phyloP scores from a whole-genome alignment of 2,797 vertebrate species.

The Notamacropus eugenii region DNA sequence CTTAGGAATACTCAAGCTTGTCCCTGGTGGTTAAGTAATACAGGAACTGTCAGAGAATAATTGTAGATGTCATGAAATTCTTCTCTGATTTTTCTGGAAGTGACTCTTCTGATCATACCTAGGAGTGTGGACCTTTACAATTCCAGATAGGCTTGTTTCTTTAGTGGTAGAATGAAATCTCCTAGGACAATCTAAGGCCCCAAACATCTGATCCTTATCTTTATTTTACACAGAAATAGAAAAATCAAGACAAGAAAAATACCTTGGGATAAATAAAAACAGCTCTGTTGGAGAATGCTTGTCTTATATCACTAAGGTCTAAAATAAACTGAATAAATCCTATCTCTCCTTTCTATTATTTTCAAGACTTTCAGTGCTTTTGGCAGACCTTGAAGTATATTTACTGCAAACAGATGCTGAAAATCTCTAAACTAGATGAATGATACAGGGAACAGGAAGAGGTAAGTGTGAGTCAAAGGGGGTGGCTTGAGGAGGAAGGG shows the following conservation, averaged over 20 bases:
- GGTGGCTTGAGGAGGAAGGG: not conserved
- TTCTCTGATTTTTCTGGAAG: not conserved
- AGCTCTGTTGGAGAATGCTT: not conserved
- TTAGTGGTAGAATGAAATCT: not conserved
- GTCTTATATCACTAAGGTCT: not conserved
- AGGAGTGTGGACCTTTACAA: not conserved
- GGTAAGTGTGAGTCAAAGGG: not conserved
- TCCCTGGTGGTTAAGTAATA: not conserved
- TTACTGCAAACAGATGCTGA: not conserved
- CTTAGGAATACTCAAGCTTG: not conserved
- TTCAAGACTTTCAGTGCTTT: not conserved
- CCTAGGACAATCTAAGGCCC: not conserved
- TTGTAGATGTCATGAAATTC: not conserved
- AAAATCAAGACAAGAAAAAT: not conserved
- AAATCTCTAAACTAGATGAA: slow-evolving; percentile 6
- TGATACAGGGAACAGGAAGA: not conserved
- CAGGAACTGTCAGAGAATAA: not conserved
- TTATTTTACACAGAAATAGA: not conserved
- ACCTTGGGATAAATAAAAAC: not conserved
- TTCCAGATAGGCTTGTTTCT: not conserved
- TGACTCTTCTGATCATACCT: not conserved
- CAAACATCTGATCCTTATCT: not conserved
- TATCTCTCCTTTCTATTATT: not conserved
- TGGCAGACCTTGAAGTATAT: not conserved
- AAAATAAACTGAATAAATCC: not conserved